A percentile compares a stretch with the other conserved stretches of the same genome.
These are phyloP conservation scores for Alexandromys fortis DNA, from an alignment of 2,113 vertebrate genomes.

Conservation along the genomic window DNA sequence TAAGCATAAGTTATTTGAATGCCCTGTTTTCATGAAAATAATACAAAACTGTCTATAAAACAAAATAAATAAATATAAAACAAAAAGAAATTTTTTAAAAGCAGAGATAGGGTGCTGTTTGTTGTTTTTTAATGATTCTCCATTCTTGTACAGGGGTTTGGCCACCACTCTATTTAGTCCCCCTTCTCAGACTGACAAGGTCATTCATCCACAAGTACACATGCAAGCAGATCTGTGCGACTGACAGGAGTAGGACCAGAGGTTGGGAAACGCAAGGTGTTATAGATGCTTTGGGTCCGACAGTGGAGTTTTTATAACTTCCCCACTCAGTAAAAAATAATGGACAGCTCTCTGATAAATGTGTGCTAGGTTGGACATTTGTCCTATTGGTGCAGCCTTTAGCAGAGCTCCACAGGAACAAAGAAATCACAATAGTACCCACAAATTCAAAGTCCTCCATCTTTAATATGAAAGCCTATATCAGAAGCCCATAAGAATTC, in stretches of 20 bases:
- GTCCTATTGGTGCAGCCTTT: not conserved
- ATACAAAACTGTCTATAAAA: not conserved
- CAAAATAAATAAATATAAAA: not conserved
- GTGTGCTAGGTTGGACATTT: not conserved
- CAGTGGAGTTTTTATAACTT: not conserved
- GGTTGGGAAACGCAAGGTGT: not conserved
- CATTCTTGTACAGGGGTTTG: not conserved
- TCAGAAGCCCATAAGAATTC: not conserved
- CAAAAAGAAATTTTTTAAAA: not conserved
- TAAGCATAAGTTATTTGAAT: conserved; percentile 13
- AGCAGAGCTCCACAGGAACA: not conserved
- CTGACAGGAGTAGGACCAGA: not conserved
- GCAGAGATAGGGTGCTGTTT: not conserved
- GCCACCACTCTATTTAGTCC: not conserved
- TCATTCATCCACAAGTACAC: rapidly evolving
- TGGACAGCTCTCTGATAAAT: not conserved
- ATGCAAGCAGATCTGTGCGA: not conserved
- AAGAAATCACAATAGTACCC: not conserved
- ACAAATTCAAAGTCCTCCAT: not conserved
- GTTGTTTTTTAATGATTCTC: not conserved
- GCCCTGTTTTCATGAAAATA: conserved; percentile 23
- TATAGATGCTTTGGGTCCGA: not conserved
- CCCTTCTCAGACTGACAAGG: not conserved
- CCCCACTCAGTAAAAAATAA: not conserved
- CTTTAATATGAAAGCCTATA: not conserved